Evolutionary conservation across 2,797 vertebrate genomes (phyloP).

Genomic region (Spinibarbus caldwelli): DNA sequence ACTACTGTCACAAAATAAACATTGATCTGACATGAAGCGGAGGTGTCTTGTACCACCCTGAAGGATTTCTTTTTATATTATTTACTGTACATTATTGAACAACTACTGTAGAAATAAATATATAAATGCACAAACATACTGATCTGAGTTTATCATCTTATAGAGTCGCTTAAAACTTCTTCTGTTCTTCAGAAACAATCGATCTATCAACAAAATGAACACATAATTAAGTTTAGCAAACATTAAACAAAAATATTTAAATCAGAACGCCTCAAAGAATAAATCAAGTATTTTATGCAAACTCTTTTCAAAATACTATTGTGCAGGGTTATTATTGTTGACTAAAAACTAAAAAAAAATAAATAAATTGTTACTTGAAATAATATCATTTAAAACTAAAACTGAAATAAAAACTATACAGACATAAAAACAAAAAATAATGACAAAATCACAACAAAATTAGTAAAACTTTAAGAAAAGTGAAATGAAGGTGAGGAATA

Average conservation of each 20-base stretch:
- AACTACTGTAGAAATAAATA: background rate
- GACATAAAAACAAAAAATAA: background rate
- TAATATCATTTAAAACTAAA: background rate
- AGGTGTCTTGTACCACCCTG: background rate
- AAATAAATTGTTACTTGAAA: background rate
- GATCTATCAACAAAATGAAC: background rate
- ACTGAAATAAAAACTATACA: background rate
- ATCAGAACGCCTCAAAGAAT: background rate
- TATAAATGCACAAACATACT: background rate
- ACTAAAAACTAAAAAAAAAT: background rate
- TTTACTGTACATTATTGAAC: no score
- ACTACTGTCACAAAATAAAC: background rate
- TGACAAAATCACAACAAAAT: background rate
- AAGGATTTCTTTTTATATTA: no score
- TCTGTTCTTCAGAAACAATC: no score
- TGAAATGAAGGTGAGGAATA: no score
- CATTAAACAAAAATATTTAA: constrained; percentile 23
- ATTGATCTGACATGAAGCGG: no score
- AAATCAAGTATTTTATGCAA: background rate
- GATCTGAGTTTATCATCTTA: background rate
- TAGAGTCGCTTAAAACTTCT: no score
- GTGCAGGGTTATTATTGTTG: background rate
- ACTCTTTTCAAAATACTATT: background rate
- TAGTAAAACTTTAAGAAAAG: no score
- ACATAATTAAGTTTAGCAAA: background rate